Conservation (phyloP, 1,140 invertebrate species). For the Apolygus lucorum region DNA sequence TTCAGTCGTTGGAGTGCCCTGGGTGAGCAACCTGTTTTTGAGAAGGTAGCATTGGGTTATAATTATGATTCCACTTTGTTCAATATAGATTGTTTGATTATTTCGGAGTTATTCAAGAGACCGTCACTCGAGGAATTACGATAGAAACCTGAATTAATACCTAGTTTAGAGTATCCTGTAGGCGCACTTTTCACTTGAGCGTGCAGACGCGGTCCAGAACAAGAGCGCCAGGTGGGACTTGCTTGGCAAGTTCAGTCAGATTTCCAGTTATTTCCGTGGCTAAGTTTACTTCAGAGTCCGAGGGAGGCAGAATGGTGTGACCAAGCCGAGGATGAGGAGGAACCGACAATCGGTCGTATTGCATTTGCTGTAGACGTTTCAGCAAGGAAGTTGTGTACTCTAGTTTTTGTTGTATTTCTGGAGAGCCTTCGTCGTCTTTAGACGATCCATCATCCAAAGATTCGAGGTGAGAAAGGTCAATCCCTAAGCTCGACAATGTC, state of each 20-base stretch:
- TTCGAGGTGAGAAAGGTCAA: constrained; percentile 59
- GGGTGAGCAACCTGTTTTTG: too few species aligned
- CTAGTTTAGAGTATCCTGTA: too few species aligned
- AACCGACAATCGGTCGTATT: constrained; percentile 68
- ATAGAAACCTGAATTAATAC: too few species aligned
- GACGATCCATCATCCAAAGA: background rate
- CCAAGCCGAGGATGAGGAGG: constrained; percentile 64
- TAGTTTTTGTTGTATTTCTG: constrained; percentile 54
- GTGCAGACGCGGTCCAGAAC: background rate
- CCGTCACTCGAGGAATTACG: too few species aligned
- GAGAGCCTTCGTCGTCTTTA: background rate
- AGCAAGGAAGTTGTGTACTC: constrained; percentile 67
- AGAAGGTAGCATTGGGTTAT: too few species aligned
- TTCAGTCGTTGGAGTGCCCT: too few species aligned
- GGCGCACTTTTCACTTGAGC: constrained; percentile 1
- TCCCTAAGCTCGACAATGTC: constrained; percentile 64
- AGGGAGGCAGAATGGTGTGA: constrained; percentile 53
- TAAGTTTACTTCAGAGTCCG: constrained; percentile 50
- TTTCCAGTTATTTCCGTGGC: constrained; percentile 60
- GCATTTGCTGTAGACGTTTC: constrained; percentile 64
- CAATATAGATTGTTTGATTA: too few species aligned
- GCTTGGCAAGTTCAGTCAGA: constrained; percentile 67
- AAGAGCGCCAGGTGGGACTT: constrained; percentile 57
- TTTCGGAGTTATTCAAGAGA: too few species aligned
- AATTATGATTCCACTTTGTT: too few species aligned